phyloP scores from a whole-genome alignment of 2,113 vertebrate genomes.

The Paratilapia polleni region DNA sequence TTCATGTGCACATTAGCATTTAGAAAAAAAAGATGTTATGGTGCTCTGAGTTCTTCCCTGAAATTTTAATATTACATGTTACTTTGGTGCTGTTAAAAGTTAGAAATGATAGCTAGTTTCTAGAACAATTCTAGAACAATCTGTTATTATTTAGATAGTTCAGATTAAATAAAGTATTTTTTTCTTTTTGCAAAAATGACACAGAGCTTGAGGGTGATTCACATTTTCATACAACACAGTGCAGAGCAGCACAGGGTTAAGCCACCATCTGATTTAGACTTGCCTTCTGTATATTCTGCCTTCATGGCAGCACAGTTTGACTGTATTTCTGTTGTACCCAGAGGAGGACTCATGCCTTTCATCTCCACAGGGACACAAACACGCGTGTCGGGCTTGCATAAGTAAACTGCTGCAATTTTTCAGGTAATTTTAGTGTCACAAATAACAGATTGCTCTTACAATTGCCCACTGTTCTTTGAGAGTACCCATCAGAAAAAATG shows the following conservation, averaged over 20 bases:
- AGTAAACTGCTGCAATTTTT: neutral
- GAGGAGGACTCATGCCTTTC: neutral
- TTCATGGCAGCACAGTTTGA: neutral
- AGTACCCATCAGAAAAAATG: neutral
- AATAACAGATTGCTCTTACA: neutral
- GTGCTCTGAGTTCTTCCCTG: neutral
- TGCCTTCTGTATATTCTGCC: neutral
- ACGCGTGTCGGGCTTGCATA: neutral
- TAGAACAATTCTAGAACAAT: neutral
- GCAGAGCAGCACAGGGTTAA: neutral
- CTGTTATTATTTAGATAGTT: neutral
- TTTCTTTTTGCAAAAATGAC: neutral
- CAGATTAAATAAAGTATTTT: neutral
- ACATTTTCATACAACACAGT: neutral
- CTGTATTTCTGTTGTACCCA: neutral
- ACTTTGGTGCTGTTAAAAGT: slow-evolving; percentile 1
- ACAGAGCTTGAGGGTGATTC: neutral
- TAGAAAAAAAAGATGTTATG: neutral
- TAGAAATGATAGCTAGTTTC: neutral
- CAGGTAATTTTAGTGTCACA: neutral
- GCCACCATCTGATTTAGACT: slow-evolving; percentile 7
- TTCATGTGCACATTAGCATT: neutral
- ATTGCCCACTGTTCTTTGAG: neutral
- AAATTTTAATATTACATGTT: neutral
- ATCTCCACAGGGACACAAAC: neutral